Percentiles rank a stretch among this genome's conserved stretches.
These are phyloP conservation scores for Gopherus flavomarginatus DNA, from an alignment of 2,113 vertebrate species.

Conservation along the genomic window DNA sequence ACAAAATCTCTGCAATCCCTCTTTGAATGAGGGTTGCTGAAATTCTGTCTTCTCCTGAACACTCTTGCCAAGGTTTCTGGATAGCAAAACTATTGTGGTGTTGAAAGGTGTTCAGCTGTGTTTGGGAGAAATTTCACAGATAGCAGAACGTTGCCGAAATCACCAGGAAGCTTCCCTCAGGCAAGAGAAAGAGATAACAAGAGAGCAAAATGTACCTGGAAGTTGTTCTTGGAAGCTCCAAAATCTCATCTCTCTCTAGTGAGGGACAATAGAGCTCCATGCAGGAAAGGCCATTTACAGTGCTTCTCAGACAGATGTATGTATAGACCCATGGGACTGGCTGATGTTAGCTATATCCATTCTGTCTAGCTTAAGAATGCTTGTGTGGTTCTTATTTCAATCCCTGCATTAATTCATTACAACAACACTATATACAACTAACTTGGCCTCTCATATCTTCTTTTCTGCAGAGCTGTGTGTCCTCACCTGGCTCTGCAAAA, in stretches of 20 bases:
- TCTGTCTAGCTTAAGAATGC: too few relatives aligned
- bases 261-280: not conserved
- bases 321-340: not conserved
- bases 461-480: not conserved
- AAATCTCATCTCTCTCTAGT: not conserved
- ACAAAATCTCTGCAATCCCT: not conserved
- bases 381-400: not conserved
- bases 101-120: not conserved
- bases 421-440: rapidly evolving
- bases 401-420: rapidly evolving
- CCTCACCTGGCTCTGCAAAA: not conserved
- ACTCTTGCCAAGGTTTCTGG: not conserved
- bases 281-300: not conserved
- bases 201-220: not conserved
- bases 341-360: too few relatives aligned
- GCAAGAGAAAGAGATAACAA: not conserved
- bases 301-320: not conserved
- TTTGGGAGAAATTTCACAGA: not conserved
- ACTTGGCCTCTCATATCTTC: rapidly evolving
- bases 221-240: too few relatives aligned
- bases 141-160: not conserved
- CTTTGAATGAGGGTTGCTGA: not conserved
- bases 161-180: not conserved
- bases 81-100: not conserved
- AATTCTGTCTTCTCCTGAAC: too few relatives aligned